Base-by-base conservation (phyloP, 2,113 vertebrate species). In the Eudyptes chrysolophus region DNA sequence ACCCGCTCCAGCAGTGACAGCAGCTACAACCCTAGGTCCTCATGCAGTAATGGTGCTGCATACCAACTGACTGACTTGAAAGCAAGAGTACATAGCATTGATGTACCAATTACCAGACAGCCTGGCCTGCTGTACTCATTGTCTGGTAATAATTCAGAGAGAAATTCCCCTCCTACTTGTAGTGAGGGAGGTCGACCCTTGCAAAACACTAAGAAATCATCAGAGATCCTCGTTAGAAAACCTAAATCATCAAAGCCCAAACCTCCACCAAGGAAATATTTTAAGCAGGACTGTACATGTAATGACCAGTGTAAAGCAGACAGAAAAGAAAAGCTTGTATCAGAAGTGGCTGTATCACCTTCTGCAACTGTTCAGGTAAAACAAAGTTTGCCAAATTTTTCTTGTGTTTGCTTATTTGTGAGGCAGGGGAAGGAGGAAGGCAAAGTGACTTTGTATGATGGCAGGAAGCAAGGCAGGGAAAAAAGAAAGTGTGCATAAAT, bases 1-100 rank as follows among this genome's bases (percentile, higher is more conserved):
- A 98, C 97, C 19, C 99, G 99, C 36, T 99, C 99, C 92, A 99
- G 98, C 97, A 99, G 99, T 0, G 99, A 99, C 95, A 98, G 98
- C 97, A 98, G 98, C 96, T 99, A 95, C 93, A 97, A 92, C 72
- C 98, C 98, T 3, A 96, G 97, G 36, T 94, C 98, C 61, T 90
- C 97, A 0, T 96, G 95, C 9, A 68, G 76, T 26, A 88, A 96
- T 3, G 66, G 76, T 12, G 66, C 85, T 9, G 91, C 74, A 32
- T 95, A 92, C 54, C 98, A 95, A 13, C 96, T 98, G 34, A 49
- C 92, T 0, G 95, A 97, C 68, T n/a, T 89, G 15, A 98, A 98
- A 16, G 75, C 77, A 25, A 92, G 98, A 17, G 97, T 98, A 1
- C 98, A 98, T 36, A 98, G 98, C 42, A 92, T 99, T 1, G 98